Base-by-base conservation (phyloP, 2,797 vertebrate genomes). In the Hyperoplus lanceolatus region DNA sequence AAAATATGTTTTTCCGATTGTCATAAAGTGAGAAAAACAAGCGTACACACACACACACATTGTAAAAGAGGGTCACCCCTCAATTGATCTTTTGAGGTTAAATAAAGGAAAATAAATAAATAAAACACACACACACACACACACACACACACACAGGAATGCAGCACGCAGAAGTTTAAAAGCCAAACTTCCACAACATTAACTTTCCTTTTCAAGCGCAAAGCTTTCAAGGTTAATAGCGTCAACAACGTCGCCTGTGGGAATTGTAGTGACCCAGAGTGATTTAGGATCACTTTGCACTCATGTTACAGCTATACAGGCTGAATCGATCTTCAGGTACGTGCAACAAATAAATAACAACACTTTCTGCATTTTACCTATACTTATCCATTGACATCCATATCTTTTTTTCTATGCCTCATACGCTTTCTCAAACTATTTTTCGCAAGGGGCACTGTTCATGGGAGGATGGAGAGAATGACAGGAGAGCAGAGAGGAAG, bases 291-390 rank as follows among this genome's bases (percentile, higher is more conserved):
- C 82, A 80, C 75, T 81, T 66, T 77, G 74, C 43, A 73, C 56
- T 59, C 63, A 64, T 78, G 73, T 79, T 73, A 54, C 51, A 54
- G 48, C 78, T 46, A 2, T 43, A 2, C 75, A 58, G 0, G 1
- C 65, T 65, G 38, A 87, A 75, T 89, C 81, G 68, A 86, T 82
- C 86, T 76, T 86, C 62, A 80, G 80, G 87, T 70, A 14, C 1
- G 63, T 21, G 64, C 78, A 78, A 83, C 87, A 86, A 86, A 49
- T 75, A 10, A 45, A 4, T n/a, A 82, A 73, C 65, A 54, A 61
- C 56, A 63, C 45, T 36, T 54, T 38, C 45, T 46, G 38, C 75
- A 48, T 86, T 85, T 80, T 18, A 56, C 54, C 43, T 36, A 10
- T 15, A 29, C 42, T 9, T 53, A 60, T 73, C 72, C 77, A 29